Percentiles rank a stretch among this genome's conserved stretches.
Conservation (phyloP, 2,797 vertebrate genomes). For the Sebastes oblongus region DNA sequence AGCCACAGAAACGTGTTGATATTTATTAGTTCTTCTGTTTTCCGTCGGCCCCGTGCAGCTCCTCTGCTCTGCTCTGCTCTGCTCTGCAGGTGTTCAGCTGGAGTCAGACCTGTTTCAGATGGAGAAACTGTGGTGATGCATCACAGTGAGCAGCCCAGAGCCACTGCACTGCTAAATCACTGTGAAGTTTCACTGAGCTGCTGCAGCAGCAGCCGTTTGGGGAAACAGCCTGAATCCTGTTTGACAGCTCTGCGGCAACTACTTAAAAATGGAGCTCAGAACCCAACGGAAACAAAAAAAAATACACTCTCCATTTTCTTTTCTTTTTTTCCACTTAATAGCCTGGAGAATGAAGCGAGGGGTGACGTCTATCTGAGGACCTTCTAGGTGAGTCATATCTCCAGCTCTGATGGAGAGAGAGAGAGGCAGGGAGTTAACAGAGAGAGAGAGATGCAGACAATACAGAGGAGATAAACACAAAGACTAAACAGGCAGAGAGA, state of each 20-base stretch:
- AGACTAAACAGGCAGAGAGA: not conserved
- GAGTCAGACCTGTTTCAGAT: not conserved
- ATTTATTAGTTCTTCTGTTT: not conserved
- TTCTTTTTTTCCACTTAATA: slow-evolving; percentile 6
- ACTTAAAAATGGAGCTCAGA: slow-evolving; percentile 18
- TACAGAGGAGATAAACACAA: not conserved
- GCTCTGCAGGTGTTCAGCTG: not conserved
- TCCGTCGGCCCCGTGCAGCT: not conserved
- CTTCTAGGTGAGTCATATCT: slow-evolving; percentile 38
- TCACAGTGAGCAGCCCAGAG: not conserved
- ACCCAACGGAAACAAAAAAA: not conserved
- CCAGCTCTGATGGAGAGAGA: not conserved
- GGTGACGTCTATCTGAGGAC: slow-evolving; percentile 9
- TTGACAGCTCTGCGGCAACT: slow-evolving; percentile 35
- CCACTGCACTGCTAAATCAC: slow-evolving; percentile 6
- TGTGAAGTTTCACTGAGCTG: slow-evolving; percentile 7
- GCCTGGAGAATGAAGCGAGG: slow-evolving; percentile 7
- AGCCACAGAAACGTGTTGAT: not conserved
- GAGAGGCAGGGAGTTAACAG: not conserved
- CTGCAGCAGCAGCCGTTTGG: slow-evolving; percentile 14
- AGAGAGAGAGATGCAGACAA: not conserved
- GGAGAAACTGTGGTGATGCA: not conserved
- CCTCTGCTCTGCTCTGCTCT: too few species aligned
- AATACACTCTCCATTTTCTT: not conserved
- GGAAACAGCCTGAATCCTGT: slow-evolving; percentile 19